Base-by-base conservation (phyloP, 2,888 invertebrate genomes). In the Dorcus hopei region DNA sequence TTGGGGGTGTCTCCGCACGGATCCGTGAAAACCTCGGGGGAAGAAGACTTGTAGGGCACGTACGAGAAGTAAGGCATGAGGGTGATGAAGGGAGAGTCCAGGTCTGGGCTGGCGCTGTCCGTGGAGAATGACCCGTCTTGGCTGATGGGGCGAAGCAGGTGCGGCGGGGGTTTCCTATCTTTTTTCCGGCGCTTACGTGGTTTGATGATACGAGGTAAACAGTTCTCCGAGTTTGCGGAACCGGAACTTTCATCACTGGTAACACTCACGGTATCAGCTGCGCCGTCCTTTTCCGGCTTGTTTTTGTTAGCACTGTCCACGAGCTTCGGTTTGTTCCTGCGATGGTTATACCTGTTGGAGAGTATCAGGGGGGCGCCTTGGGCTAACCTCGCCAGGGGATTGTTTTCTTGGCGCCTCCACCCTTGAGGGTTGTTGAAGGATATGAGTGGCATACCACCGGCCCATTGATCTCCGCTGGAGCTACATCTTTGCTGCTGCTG, bases 181-280 rank as follows among this genome's bases (percentile, higher is more conserved):
- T 93, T 94, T 86, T 93, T 94, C 74, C 93, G 87, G 52, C 94
- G 85, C 76, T 94, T 94, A 51, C 94, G 82, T 5, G 93, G 93
- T 77, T 94, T 94, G 71, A 94, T 93, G 64, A 94, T 93, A 68
- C 94, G 84, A 64, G 93, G 93, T 72, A 93, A 80, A 79, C 90
- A 90, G 65, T 88, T 89, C 74, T 91, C 91, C 8, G 88, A 83
- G 65, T 81, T 81, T 62, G 79, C 80, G 4, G 81, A 80, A 58
- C 86, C 86, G 68, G 88, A 88, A 79, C 89, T 89, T 80, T 90
- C 90, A 77, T 90, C 90, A 78, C 89, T 90, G 60, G 88, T 85
- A 68, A 89, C 87, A 79, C 88, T 88, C 71, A 87, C 80, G 68
- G 87, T 83, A 77, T 89, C 89, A 76, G 68, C 64, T 42, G 57